Conservation (phyloP, 1,140 invertebrate species). For the Gryllus bimaculatus region DNA sequence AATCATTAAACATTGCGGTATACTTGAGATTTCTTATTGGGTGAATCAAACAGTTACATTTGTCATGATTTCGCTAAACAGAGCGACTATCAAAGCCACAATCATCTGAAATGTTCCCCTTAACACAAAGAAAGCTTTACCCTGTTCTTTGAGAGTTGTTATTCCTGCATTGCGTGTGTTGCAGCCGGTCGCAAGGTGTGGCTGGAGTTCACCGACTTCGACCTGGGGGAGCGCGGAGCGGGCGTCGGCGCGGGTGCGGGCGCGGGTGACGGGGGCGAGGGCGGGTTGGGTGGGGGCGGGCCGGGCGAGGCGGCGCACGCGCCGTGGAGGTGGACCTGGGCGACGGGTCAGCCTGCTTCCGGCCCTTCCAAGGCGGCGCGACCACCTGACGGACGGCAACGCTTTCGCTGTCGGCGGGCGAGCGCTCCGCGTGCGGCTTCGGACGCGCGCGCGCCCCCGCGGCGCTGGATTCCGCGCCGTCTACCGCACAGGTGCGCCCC, state of each 20-base stretch:
- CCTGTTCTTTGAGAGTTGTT: not conserved
- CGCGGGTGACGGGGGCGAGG: slow-evolving; percentile 43
- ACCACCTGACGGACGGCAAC: slow-evolving; percentile 44
- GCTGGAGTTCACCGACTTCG: slow-evolving; percentile 47
- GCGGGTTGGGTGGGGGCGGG: slow-evolving; percentile 40
- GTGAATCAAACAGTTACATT: too few species aligned
- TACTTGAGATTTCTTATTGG: too few species aligned
- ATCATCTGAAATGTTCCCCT: too few species aligned
- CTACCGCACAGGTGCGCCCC: slow-evolving; percentile 40
- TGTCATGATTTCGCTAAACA: too few species aligned
- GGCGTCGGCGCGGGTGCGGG: slow-evolving; percentile 44
- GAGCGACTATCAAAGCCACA: too few species aligned
- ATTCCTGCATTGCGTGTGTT: not conserved
- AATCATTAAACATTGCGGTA: too few species aligned
- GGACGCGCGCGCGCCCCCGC: slow-evolving; percentile 43
- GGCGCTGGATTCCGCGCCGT: slow-evolving; percentile 49
- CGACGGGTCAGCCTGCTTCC: slow-evolving; percentile 34
- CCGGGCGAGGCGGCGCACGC: slow-evolving; percentile 35
- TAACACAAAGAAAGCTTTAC: too few species aligned
- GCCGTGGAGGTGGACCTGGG: slow-evolving; percentile 46
- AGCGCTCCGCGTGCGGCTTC: slow-evolving; percentile 45
- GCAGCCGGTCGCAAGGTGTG: slow-evolving; percentile 48
- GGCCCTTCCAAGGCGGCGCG: slow-evolving; percentile 40
- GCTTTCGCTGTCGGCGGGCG: slow-evolving; percentile 50
- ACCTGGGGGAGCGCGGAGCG: slow-evolving; percentile 37